These are phyloP conservation scores for Silurus meridionalis DNA, from an alignment of 2,113 vertebrate genomes.

Conservation along the genomic window DNA sequence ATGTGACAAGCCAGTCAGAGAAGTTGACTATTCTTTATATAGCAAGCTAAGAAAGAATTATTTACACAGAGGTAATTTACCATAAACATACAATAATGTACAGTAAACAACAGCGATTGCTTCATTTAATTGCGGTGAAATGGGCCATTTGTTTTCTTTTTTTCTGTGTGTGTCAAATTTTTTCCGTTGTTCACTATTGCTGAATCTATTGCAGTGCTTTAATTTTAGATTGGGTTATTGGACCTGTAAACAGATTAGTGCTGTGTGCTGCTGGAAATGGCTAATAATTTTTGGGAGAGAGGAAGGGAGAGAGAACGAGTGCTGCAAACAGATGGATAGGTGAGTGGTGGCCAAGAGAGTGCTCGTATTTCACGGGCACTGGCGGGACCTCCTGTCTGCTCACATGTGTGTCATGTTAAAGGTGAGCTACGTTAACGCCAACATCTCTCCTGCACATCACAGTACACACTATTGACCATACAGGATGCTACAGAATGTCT, in stretches of 20 bases:
- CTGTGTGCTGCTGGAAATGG: conserved; percentile 83
- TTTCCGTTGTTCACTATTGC: conserved; percentile 56
- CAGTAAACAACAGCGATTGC: background rate
- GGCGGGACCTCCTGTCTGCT: background rate
- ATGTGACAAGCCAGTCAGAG: background rate
- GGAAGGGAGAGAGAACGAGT: conserved; percentile 80
- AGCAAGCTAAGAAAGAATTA: background rate
- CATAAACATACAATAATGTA: background rate
- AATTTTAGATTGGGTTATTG: conserved; percentile 84
- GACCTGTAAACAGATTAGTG: conserved; percentile 89
- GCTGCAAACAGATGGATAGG: conserved; percentile 62
- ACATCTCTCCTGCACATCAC: conserved; percentile 11
- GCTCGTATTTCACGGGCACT: conserved; percentile 79
- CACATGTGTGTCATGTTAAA: conserved; percentile 25
- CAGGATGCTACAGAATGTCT: conserved; percentile 47
- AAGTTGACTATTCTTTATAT: conserved; percentile 25
- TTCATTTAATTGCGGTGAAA: background rate
- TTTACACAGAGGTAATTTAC: background rate
- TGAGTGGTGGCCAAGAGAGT: conserved; percentile 72
- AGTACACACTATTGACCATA: conserved; percentile 37
- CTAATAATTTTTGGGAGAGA: conserved; percentile 77
- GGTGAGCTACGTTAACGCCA: conserved; percentile 25
- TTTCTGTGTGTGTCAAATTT: background rate
- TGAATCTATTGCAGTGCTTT: conserved; percentile 86
- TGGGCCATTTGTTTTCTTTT: background rate